phyloP scores from a whole-genome alignment of 2,888 invertebrate genomes.

The Philereme transversata region DNA sequence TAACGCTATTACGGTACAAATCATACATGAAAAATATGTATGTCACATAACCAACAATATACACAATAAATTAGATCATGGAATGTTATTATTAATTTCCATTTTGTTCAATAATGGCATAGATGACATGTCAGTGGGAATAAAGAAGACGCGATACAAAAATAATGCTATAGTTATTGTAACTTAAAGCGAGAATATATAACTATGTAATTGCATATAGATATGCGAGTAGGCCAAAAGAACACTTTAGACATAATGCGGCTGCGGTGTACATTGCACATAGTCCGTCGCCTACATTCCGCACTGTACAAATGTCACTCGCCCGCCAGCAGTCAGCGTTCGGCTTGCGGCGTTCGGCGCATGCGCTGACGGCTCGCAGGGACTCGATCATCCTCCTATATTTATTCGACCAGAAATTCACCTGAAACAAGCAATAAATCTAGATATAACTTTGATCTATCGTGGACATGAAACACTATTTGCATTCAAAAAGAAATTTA shows the following conservation, averaged over 20 bases:
- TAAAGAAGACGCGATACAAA: slow-evolving; percentile 67
- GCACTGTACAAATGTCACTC: slow-evolving; percentile 32
- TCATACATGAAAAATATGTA: slow-evolving; percentile 81
- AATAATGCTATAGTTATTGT: slow-evolving; percentile 61
- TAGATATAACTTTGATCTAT: not conserved
- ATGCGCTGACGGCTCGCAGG: slow-evolving; percentile 9
- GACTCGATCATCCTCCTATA: slow-evolving; percentile 11
- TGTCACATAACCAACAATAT: slow-evolving; percentile 73
- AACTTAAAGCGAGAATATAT: slow-evolving; percentile 36
- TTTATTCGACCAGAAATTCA: slow-evolving; percentile 14
- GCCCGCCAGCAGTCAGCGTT: slow-evolving; percentile 20
- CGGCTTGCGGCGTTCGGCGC: not conserved
- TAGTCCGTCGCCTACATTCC: slow-evolving; percentile 26
- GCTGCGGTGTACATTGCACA: slow-evolving; percentile 29
- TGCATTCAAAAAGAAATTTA: no score
- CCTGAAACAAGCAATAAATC: slow-evolving; percentile 25
- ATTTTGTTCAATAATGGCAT: slow-evolving; percentile 55
- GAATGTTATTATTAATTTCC: slow-evolving; percentile 77
- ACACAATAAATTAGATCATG: slow-evolving; percentile 84
- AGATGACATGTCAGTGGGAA: slow-evolving; percentile 44
- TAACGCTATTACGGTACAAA: slow-evolving; percentile 63
- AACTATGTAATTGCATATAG: slow-evolving; percentile 32
- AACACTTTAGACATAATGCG: slow-evolving; percentile 44
- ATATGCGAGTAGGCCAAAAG: slow-evolving; percentile 58
- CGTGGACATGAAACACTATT: no score